Percentiles rank a stretch among this genome's conserved stretches.
Conservation (phyloP, 2,888 invertebrate genomes). For the Eulithis prunata region DNA sequence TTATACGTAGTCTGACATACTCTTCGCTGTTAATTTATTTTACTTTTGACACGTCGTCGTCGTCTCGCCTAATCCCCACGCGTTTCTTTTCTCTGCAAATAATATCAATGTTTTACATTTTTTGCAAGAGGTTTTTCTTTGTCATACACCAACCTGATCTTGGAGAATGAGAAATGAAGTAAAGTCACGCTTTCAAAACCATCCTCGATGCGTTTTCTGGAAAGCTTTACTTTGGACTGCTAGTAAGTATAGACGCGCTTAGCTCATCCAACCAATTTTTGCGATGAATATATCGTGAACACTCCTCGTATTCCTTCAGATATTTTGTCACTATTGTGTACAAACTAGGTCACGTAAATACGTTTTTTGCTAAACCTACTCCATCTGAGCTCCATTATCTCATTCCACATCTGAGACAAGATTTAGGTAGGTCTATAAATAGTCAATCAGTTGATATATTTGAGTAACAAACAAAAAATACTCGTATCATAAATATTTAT, state of each 20-base stretch:
- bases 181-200: background rate
- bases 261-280: slow-evolving; percentile 11
- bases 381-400: slow-evolving; percentile 14
- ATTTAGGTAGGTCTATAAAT: background rate
- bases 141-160: background rate
- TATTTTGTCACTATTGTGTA: slow-evolving; percentile 52
- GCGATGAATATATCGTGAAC: slow-evolving; percentile 26
- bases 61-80: background rate
- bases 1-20: background rate
- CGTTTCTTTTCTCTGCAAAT: background rate
- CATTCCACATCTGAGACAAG: slow-evolving; percentile 1
- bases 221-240: background rate
- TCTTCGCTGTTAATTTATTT: background rate
- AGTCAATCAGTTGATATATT: background rate
- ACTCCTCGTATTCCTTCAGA: slow-evolving; percentile 40
- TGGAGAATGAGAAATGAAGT: background rate
- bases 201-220: background rate
- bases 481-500: too few species aligned
- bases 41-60: background rate
- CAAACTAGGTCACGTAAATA: slow-evolving; percentile 64
- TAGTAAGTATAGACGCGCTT: background rate
- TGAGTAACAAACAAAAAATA: too few species aligned
- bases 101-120: slow-evolving; percentile 5
- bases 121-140: background rate
- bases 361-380: slow-evolving; percentile 38